Evolutionary conservation across 2,888 invertebrate species (phyloP), one percentile per base, ranked within the genome.

Genomic region (Patella depressa): DNA sequence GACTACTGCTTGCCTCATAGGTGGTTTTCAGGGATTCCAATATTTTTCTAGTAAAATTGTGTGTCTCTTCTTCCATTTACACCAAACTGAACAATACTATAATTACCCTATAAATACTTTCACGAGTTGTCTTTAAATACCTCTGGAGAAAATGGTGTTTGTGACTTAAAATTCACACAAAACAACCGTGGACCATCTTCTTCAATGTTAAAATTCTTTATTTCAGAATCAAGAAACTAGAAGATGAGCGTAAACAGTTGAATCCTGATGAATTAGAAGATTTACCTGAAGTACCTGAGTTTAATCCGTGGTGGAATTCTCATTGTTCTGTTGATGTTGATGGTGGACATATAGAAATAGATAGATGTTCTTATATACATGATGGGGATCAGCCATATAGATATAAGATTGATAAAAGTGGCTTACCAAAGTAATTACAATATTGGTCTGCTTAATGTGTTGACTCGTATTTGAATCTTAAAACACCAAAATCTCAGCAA

Each of bases 321-420:
- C 84, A 85, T 3, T 80, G 81, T 0, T 79, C 83, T 11, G 78
- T 70, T n/a, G 79, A 80, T 71, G 78, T 81, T 19, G 78, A 79
- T 11, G 82, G 78, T 17, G 80, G 79, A 45, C 78, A 65, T 14
- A 73, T 76, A 29, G 76, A 82, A 45, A 80, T 83, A 34, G 88
- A 89, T 74, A 77, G 89, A 34, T 82, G 85, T 55, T 88, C 89
- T 11, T 89, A 88, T 89, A 87, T 88, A 12, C 83, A 83, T 15
- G 73, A 81, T 15, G 84, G 87, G 34, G 81, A 85, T 53, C 85
- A 86, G 75, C 85, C 84, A 14, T 79, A 85, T 9, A 77, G 86
- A 76, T 89, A 89, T 74, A 82, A 78, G 29, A 71, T 88, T 4
- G 89, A 88, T 78, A 79, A 83, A 24, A 78, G 83, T 17, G 83